Percentiles rank a stretch among this genome's conserved stretches.
Conservation (phyloP, 2,113 vertebrate species). For the Rhinopomastus cyanomelas region DNA sequence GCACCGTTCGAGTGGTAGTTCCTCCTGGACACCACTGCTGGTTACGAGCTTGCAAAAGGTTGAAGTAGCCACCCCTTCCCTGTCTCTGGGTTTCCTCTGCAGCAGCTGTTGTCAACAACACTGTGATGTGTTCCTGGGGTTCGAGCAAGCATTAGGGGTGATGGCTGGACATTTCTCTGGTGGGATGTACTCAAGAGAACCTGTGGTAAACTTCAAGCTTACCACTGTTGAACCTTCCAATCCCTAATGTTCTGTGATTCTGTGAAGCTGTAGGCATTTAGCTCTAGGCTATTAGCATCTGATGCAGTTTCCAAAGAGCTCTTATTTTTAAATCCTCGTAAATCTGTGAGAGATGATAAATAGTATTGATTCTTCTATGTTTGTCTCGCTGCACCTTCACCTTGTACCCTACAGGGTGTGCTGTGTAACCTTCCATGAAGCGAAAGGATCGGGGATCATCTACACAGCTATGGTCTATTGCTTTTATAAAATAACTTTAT, state of each 20-base stretch:
- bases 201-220: too few species aligned
- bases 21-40: not conserved
- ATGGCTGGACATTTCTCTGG: not conserved
- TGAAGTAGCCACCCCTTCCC: not conserved
- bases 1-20: not conserved
- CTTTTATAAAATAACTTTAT: not conserved
- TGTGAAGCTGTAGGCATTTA: constrained; percentile 27
- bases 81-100: not conserved
- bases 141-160: not conserved
- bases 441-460: not conserved
- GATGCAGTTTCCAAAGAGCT: constrained; percentile 30
- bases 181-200: not conserved
- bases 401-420: constrained; percentile 30
- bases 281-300: constrained; percentile 7
- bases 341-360: constrained; percentile 30
- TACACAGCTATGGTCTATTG: not conserved
- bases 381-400: constrained; percentile 36
- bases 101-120: not conserved
- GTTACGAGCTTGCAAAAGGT: not conserved
- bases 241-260: too few species aligned
- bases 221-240: too few species aligned
- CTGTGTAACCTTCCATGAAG: constrained; percentile 33
- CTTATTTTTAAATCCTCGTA: constrained; percentile 56
- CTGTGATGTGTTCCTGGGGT: not conserved
- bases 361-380: constrained; percentile 46